Conservation (phyloP, 2,888 invertebrate species). For the Synanthedon formicaeformis region DNA sequence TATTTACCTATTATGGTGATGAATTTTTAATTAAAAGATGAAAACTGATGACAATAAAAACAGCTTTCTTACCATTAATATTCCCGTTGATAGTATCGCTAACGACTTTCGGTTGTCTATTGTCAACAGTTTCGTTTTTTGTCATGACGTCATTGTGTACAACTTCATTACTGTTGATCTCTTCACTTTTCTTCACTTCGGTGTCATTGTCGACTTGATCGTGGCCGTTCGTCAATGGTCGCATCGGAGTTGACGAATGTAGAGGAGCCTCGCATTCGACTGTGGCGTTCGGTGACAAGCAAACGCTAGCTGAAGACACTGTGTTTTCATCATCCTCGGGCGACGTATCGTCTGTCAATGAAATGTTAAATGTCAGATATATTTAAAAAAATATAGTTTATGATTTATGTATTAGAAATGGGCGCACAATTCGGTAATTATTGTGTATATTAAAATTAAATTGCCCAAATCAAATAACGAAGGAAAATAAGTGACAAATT, state of each 20-base stretch:
- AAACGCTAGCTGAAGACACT: slow-evolving; percentile 52
- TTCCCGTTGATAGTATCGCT: slow-evolving; percentile 47
- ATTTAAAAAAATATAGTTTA: neutral
- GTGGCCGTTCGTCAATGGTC: slow-evolving; percentile 30
- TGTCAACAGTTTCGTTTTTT: slow-evolving; percentile 8
- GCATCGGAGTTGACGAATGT: slow-evolving; percentile 32
- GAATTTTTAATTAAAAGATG: neutral
- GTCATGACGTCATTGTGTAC: slow-evolving; percentile 7
- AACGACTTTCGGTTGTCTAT: slow-evolving; percentile 8
- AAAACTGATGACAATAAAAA: neutral
- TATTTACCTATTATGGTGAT: too few species aligned
- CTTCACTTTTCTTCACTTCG: neutral
- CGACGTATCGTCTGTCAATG: slow-evolving; percentile 38
- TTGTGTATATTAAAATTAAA: too few species aligned
- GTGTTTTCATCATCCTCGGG: slow-evolving; percentile 55
- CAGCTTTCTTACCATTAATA: slow-evolving; percentile 29
- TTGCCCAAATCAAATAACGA: too few species aligned
- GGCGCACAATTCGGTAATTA: too few species aligned
- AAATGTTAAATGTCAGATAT: neutral
- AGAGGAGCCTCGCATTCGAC: slow-evolving; percentile 17
- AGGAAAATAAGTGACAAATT: too few species aligned
- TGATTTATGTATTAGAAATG: too few species aligned
- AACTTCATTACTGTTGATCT: slow-evolving; percentile 1
- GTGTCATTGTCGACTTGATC: slow-evolving; percentile 16
- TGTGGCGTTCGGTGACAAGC: slow-evolving; percentile 39